Evolutionary conservation across 1,140 invertebrate species (phyloP).

Genomic region (Pristionchus pacificus): DNA sequence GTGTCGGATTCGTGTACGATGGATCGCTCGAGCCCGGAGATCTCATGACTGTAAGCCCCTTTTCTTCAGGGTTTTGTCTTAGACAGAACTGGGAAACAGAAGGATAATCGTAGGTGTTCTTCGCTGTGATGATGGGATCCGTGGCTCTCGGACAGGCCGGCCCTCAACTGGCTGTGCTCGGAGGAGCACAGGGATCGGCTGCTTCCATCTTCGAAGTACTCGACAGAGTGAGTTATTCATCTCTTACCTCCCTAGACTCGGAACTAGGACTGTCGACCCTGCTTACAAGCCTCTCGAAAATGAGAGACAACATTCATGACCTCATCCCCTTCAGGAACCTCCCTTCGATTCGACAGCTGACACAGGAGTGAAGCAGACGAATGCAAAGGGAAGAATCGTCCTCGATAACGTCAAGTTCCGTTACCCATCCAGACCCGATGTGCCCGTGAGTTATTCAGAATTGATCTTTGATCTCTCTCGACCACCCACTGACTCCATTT

Average conservation of each 20-base stretch:
- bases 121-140: slow-evolving; percentile 50
- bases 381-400: slow-evolving; percentile 55
- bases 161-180: slow-evolving; percentile 48
- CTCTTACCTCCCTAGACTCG: too few species aligned
- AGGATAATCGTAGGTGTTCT: slow-evolving; percentile 32
- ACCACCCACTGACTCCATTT: too few species aligned
- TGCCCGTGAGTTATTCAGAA: too few species aligned
- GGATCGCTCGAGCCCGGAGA: slow-evolving; percentile 5
- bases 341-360: slow-evolving; percentile 55
- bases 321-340: slow-evolving; percentile 47
- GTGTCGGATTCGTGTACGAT: slow-evolving; percentile 29
- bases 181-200: slow-evolving; percentile 47
- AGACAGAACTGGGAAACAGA: too few species aligned
- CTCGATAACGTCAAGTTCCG: slow-evolving; percentile 59
- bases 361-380: slow-evolving; percentile 45
- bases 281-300: too few species aligned
- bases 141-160: slow-evolving; percentile 41
- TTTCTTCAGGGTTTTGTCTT: too few species aligned
- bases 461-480: too few species aligned
- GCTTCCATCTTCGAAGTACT: slow-evolving; percentile 44
- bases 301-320: too few species aligned
- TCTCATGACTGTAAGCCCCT: slow-evolving; percentile 20
- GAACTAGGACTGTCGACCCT: too few species aligned
- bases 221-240: slow-evolving; percentile 34
- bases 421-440: slow-evolving; percentile 60